Evolutionary conservation across 2,888 invertebrate genomes (phyloP).

Genomic region (Chymomyza caudatula): DNA sequence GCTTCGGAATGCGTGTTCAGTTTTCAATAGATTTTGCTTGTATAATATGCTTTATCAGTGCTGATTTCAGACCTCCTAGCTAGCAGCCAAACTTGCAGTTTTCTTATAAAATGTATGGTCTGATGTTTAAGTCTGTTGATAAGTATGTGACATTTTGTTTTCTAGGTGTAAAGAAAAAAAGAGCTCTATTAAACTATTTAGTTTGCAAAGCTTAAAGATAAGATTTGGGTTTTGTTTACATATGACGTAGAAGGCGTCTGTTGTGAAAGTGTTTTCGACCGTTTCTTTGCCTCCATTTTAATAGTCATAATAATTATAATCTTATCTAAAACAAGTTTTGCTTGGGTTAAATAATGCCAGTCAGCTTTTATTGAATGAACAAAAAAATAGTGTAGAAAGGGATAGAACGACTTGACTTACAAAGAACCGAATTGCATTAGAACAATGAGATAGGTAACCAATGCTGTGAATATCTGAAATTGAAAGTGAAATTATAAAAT

Average conservation of each 20-base stretch:
- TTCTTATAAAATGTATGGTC: background rate
- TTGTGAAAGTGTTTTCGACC: conserved; percentile 8
- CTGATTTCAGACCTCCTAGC: background rate
- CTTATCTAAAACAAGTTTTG: conserved; percentile 25
- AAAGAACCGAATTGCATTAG: conserved; percentile 62
- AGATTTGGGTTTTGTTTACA: background rate
- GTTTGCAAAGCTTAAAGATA: background rate
- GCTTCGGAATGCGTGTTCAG: background rate
- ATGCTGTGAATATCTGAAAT: conserved; percentile 58
- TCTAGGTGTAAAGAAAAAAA: background rate
- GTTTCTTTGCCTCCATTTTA: conserved; percentile 6
- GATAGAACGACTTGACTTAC: conserved; percentile 12
- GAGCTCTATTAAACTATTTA: background rate
- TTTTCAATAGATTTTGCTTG: background rate
- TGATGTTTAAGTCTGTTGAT: conserved; percentile 9
- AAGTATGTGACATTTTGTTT: background rate
- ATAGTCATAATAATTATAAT: background rate
- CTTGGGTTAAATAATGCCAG: background rate
- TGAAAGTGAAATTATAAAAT: background rate
- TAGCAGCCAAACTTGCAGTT: conserved; percentile 8
- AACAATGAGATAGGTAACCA: conserved; percentile 66
- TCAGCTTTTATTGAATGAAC: background rate
- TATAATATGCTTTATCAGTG: background rate
- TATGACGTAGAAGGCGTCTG: background rate
- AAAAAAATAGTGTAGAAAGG: background rate